These are phyloP conservation scores for Cassiopea andromeda DNA, from an alignment of 30 jellyfish, hydroid and myxozoan species.

Conservation along the genomic window DNA sequence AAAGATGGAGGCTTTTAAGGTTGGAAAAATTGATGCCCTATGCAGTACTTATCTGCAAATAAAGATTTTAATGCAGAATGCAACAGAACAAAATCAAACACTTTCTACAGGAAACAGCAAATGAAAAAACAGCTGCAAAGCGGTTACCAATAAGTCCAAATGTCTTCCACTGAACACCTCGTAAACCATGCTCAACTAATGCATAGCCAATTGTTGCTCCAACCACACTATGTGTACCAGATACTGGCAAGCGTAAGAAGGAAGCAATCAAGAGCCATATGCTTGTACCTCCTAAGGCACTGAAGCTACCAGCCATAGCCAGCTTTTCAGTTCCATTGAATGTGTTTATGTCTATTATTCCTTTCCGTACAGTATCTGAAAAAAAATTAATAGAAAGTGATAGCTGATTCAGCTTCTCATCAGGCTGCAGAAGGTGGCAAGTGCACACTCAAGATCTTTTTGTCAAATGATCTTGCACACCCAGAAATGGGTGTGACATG, in stretches of 20 bases:
- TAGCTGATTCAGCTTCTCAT: no score
- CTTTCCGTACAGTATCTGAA: slow-evolving; percentile 82
- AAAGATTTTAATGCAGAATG: no score
- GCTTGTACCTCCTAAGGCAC: slow-evolving; percentile 85
- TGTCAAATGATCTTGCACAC: no score
- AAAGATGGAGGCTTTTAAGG: no score
- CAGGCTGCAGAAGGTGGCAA: no score
- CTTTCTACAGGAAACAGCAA: background rate
- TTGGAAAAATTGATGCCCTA: no score
- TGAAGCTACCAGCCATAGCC: slow-evolving; percentile 72
- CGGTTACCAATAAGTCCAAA: slow-evolving; percentile 63
- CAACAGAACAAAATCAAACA: background rate
- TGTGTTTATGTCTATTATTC: slow-evolving; percentile 57
- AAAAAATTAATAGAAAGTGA: background rate
- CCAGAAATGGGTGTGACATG: no score
- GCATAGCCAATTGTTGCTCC: slow-evolving; percentile 87
- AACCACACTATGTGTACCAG: slow-evolving; percentile 89
- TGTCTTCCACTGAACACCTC: slow-evolving; percentile 70
- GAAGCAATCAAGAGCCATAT: slow-evolving; percentile 79
- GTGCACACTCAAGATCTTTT: no score
- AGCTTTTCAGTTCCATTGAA: slow-evolving; percentile 77
- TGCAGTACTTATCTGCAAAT: no score
- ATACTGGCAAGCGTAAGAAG: slow-evolving; percentile 76
- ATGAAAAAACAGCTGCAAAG: background rate
- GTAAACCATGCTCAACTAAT: slow-evolving; percentile 60